These are phyloP conservation scores for Mimachlamys varia DNA, from an alignment of 2,888 invertebrate genomes.

Conservation along the genomic window DNA sequence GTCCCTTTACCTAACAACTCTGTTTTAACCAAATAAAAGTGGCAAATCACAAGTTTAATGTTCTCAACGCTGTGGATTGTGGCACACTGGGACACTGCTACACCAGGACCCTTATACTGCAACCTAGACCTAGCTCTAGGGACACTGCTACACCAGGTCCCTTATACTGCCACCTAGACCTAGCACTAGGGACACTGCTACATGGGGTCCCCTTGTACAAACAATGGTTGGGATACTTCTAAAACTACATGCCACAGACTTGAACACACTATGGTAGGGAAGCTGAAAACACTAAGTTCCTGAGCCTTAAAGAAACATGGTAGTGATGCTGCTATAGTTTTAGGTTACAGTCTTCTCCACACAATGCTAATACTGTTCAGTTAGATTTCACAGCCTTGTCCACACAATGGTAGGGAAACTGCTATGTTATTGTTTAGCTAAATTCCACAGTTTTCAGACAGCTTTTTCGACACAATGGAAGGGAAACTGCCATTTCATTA, in stretches of 20 bases:
- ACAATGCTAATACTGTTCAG: no score
- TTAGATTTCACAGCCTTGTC: no score
- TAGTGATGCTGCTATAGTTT: no score
- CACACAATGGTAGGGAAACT: no score
- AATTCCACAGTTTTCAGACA: not conserved
- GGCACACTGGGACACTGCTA: no score
- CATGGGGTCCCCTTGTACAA: not conserved
- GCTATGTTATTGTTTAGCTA: not conserved
- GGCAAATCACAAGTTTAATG: not conserved
- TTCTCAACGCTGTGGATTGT: not conserved
- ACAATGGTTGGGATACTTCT: not conserved
- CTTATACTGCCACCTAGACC: not conserved
- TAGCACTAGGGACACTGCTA: not conserved
- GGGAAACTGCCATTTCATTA: not conserved
- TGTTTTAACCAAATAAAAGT: not conserved
- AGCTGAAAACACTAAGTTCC: no score
- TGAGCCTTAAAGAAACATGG: no score
- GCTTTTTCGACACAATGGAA: not conserved
- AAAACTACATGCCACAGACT: not conserved
- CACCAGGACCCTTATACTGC: no score
- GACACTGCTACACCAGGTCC: not conserved
- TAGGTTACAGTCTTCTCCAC: no score
- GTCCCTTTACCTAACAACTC: not conserved
- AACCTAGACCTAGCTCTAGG: not conserved
- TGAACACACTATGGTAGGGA: not conserved